Conservation (phyloP, 1,140 invertebrate species). For the Neodiprion pinetum region DNA sequence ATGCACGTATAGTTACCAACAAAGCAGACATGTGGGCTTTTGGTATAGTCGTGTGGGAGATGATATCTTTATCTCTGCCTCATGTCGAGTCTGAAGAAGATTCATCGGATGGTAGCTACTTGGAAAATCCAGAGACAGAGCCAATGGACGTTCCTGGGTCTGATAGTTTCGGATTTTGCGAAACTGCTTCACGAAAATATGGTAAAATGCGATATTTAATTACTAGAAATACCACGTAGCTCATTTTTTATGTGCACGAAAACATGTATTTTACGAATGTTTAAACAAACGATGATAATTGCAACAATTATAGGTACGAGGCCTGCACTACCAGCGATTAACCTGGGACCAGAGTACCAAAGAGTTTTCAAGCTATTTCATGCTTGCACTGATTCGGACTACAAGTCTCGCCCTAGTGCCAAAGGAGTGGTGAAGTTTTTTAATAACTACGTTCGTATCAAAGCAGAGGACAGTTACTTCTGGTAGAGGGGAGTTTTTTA, state of each 20-base stretch:
- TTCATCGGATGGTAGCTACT: constrained; percentile 38
- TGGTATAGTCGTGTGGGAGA: constrained; percentile 82
- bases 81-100: constrained; percentile 58
- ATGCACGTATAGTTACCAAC: constrained; percentile 65
- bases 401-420: constrained; percentile 69
- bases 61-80: constrained; percentile 75
- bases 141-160: constrained; percentile 22
- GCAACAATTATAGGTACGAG: constrained; percentile 64
- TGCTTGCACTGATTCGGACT: constrained; percentile 72
- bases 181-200: constrained; percentile 33
- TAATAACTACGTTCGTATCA: constrained; percentile 38
- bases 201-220: neutral
- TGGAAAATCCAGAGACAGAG: constrained; percentile 33
- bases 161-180: constrained; percentile 30
- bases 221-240: constrained; percentile 22
- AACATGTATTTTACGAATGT: constrained; percentile 12
- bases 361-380: constrained; percentile 74
- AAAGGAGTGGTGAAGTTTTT: constrained; percentile 55
- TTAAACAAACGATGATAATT: constrained; percentile 6
- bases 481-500: neutral
- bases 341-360: constrained; percentile 68
- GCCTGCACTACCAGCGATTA: constrained; percentile 71
- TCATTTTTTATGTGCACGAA: constrained; percentile 35
- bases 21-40: constrained; percentile 84
- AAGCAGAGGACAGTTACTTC: neutral